Base-by-base conservation (phyloP, 2,113 vertebrate species). In the Stigmatopora argus region DNA sequence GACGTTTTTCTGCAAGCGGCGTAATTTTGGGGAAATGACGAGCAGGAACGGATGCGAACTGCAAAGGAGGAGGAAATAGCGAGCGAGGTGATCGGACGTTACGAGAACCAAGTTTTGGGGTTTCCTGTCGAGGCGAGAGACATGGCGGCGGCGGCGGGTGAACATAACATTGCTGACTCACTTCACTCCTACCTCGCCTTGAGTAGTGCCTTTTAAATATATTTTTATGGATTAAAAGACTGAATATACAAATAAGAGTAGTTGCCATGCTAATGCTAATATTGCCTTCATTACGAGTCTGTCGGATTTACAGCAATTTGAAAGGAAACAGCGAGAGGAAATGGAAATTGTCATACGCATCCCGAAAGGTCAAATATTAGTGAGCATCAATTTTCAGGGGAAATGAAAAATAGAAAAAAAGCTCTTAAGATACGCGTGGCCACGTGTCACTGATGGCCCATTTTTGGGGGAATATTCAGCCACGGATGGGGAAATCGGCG, bases 401-500 rank as follows among this genome's bases (percentile, higher is more conserved):
- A 17, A 56, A 73, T 61, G 26, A 41, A 9, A 1, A 41, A 61
- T 69, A 63, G 2, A 74, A 64, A 41, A 48, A 5, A 0, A 41
- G 57, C n/a, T 59, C 66, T 74, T 67, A 72, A 66, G 68, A 60
- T 66, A 65, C 17, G 48, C 46, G 65, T 70, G 73, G 83, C 85
- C 85, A 87, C 84, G 83, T 87, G 85, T 89, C 82, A 85, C 56
- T 61, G 26, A 12, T 38, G 70, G 82, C 62, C 70, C 65, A 8
- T 80, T 85, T 86, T 65, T 47, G 5, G 13, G n/a, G 26, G 13
- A 48, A 72, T 18, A 15, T 78, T 69, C 66, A 60, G 75, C 62
- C 71, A 45, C 62, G 26, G 49, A 38, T 34, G 26, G 49, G 55
- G 7, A n/a, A 65, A 71, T 8, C 8, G 14, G 18, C 68, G 59